Evolutionary conservation across 2,888 invertebrate genomes (phyloP).

Genomic region (Gymnocheta viridis): DNA sequence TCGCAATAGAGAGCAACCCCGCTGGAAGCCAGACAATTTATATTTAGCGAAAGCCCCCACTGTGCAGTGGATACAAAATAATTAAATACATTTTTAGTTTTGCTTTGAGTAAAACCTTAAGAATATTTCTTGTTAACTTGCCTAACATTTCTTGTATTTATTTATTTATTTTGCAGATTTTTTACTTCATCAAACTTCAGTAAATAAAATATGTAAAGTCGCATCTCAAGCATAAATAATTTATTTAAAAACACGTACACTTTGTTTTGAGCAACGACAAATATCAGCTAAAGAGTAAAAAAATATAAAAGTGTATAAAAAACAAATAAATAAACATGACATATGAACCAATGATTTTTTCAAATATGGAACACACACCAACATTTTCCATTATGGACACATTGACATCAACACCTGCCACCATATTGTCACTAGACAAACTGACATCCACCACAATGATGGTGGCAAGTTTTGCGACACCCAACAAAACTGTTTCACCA

Average conservation of each 20-base stretch:
- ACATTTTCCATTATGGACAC: neutral
- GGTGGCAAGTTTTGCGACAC: neutral
- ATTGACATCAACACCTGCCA: neutral
- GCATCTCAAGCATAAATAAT: neutral
- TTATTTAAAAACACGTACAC: no score
- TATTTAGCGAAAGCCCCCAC: no score
- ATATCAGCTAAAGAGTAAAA: neutral
- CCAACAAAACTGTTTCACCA: slow-evolving; percentile 1
- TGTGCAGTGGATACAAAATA: no score
- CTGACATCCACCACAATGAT: neutral
- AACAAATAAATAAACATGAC: neutral
- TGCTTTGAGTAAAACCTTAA: no score
- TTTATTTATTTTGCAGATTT: neutral
- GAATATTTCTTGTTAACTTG: neutral
- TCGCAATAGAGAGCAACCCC: no score
- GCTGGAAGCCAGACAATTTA: no score
- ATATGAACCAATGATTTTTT: neutral
- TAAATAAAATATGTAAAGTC: neutral
- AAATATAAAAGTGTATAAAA: neutral
- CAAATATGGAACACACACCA: neutral
- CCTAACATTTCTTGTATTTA: neutral
- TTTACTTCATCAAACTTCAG: neutral
- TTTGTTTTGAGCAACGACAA: neutral
- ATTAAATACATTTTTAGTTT: no score
- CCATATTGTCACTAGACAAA: neutral